phyloP scores from a whole-genome alignment of 2,113 vertebrate genomes.

The Microtus ochrogaster region DNA sequence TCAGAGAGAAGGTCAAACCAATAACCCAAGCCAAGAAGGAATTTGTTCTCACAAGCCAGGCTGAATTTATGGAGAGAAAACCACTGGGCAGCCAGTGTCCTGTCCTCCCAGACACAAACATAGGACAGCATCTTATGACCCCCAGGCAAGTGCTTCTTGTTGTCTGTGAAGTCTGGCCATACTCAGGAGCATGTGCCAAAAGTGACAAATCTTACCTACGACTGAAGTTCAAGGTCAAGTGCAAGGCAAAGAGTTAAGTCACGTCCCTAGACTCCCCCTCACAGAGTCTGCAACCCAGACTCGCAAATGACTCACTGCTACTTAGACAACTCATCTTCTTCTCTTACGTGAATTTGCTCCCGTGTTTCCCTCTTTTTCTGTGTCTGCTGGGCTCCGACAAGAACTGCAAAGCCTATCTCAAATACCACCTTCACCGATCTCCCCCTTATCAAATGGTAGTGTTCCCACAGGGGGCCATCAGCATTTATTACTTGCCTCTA shows the following conservation, averaged over 20 bases:
- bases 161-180: background rate
- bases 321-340: background rate
- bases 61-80: background rate
- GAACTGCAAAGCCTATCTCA: conserved; percentile 47
- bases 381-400: conserved; percentile 52
- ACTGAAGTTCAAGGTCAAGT: conserved; percentile 45
- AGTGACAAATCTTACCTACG: background rate
- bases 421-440: background rate
- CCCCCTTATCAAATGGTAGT: background rate
- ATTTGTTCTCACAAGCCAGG: background rate
- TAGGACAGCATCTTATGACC: background rate
- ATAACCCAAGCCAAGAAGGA: background rate
- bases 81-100: too few relatives aligned
- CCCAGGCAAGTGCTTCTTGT: background rate
- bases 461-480: background rate
- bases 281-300: conserved; percentile 20
- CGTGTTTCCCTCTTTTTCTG: background rate
- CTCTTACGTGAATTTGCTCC: conserved; percentile 16
- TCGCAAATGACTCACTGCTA: conserved; percentile 16
- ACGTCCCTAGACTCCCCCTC: conserved; percentile 34
- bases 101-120: background rate
- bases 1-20: background rate
- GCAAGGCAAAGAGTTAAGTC: conserved; percentile 40
- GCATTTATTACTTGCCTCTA: background rate
- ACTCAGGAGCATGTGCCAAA: background rate